Conservation (phyloP, 2,888 invertebrate species). For the Proisotoma minuta region DNA sequence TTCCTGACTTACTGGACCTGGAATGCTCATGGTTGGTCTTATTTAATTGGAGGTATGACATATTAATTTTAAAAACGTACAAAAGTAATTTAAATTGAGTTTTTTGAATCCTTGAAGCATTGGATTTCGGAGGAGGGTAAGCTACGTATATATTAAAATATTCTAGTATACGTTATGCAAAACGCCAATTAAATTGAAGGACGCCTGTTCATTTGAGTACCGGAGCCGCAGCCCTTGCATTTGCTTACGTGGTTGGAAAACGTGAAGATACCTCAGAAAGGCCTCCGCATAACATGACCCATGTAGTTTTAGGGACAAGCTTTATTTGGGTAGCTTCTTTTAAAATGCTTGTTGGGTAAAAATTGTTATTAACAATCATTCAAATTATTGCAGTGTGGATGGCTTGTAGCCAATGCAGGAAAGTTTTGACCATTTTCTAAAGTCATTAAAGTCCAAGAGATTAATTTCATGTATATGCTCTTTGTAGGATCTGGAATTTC, state of each 20-base stretch:
- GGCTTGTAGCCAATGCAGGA: conserved; percentile 41
- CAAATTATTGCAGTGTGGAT: conserved; percentile 10
- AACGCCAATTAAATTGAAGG: background rate
- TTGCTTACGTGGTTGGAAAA: conserved; percentile 37
- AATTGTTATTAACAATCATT: background rate
- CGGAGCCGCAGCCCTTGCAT: conserved; percentile 39
- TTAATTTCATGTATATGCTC: too few species aligned
- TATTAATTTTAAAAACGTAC: background rate
- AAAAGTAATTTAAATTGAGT: background rate
- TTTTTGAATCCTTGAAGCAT: conserved; percentile 12
- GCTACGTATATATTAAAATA: too few species aligned
- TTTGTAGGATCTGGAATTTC: conserved; percentile 24
- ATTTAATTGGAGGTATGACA: conserved; percentile 17
- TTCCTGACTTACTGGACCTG: conserved; percentile 45
- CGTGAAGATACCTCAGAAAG: conserved; percentile 29
- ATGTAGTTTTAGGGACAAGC: conserved; percentile 31
- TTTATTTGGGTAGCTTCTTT: too few species aligned
- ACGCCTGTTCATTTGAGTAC: conserved; percentile 30
- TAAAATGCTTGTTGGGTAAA: conserved; percentile 14
- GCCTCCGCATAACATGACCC: conserved; percentile 43
- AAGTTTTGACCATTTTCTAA: too few species aligned
- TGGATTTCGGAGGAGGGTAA: conserved; percentile 44
- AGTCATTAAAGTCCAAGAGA: too few species aligned
- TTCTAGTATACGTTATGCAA: conserved; percentile 16
- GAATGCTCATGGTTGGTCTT: conserved; percentile 41